Evolutionary conservation across 2,797 vertebrate genomes (phyloP).

Genomic region (Benthosema pterotum): DNA sequence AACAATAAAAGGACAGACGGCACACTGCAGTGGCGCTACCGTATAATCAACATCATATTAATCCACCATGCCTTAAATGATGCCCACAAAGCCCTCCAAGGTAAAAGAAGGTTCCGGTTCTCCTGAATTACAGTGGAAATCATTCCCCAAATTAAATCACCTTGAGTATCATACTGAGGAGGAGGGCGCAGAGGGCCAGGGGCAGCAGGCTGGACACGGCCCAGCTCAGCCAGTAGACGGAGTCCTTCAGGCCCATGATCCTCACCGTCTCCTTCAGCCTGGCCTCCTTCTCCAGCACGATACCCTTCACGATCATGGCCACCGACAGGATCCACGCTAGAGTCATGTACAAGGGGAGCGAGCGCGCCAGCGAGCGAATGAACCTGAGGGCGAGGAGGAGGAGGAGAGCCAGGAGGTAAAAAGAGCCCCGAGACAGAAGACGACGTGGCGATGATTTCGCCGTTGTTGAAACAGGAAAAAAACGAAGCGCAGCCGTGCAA

Average conservation of each 20-base stretch:
- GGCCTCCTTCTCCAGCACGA: constrained; percentile 94
- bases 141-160: constrained; percentile 82
- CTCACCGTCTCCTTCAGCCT: constrained; percentile 94
- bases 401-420: not conserved
- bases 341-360: constrained; percentile 94
- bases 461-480: too few relatives aligned
- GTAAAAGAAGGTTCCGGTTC: constrained; percentile 47
- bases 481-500: too few relatives aligned
- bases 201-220: constrained; percentile 87
- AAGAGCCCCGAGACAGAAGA: not conserved
- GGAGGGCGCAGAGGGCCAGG: constrained; percentile 83
- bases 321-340: constrained; percentile 97
- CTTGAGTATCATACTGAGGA: constrained; percentile 91
- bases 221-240: constrained; percentile 96
- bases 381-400: constrained; percentile 90
- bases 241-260: constrained; percentile 91
- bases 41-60: not conserved
- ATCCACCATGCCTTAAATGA: not conserved
- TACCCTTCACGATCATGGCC: constrained; percentile 92
- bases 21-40: too few relatives aligned
- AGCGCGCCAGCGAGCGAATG: constrained; percentile 86
- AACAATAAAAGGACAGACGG: too few relatives aligned
- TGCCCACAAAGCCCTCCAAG: constrained; percentile 35
- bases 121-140: constrained; percentile 64
- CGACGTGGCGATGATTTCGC: too few relatives aligned